phyloP scores from a whole-genome alignment of 2,888 invertebrate species.

The Euzophera pinguis region DNA sequence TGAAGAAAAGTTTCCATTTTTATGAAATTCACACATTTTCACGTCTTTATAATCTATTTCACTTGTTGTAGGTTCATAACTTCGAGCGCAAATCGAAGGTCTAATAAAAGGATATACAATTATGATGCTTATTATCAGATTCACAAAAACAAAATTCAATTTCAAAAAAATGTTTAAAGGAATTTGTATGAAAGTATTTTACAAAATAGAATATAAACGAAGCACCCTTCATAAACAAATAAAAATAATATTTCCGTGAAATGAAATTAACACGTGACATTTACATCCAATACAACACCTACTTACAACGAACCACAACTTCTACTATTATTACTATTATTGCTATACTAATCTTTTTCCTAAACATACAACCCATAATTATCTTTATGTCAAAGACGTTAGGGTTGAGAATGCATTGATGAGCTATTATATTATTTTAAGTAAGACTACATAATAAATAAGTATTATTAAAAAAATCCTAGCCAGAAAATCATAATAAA shows the following conservation, averaged over 20 bases:
- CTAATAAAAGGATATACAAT: no score
- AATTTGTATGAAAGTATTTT: background rate
- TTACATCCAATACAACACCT: background rate
- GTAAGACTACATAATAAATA: slow-evolving; percentile 1
- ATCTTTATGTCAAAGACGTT: background rate
- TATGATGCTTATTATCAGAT: no score
- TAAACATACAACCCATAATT: background rate
- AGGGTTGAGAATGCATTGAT: slow-evolving; percentile 2
- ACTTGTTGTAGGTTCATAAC: no score
- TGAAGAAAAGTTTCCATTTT: no score
- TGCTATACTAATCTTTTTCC: background rate
- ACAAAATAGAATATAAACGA: background rate
- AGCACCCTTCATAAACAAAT: background rate
- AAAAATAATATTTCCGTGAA: slow-evolving; percentile 1
- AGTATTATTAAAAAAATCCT: background rate
- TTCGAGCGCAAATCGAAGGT: no score
- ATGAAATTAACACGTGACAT: slow-evolving; percentile 2
- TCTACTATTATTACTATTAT: background rate
- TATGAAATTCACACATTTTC: no score
- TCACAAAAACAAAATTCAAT: no score
- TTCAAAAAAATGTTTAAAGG: background rate
- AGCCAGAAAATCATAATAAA: background rate
- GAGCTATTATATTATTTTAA: background rate
- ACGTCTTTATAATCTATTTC: no score
- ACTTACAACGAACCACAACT: background rate